Conservation (phyloP, 1,140 invertebrate species). For the Babylonia areolata region DNA sequence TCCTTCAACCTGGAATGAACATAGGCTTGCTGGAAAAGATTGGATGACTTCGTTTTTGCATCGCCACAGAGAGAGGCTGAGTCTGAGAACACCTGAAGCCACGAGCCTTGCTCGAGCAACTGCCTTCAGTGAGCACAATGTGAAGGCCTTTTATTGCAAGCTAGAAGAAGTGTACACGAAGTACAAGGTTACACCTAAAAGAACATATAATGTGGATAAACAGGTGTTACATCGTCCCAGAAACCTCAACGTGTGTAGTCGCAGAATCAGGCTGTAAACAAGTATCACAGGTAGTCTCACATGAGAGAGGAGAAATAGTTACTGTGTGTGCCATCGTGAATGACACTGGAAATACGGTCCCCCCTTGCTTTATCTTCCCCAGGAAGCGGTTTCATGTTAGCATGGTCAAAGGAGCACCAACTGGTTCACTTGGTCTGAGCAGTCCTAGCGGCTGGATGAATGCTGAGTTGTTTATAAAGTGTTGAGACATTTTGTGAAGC, state of each 20-base stretch:
- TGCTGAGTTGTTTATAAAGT: neutral
- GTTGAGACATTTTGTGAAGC: neutral
- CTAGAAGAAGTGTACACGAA: neutral
- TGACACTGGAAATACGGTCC: neutral
- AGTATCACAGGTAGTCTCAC: neutral
- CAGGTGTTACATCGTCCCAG: neutral
- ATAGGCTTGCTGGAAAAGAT: neutral
- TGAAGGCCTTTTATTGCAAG: neutral
- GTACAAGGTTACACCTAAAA: neutral
- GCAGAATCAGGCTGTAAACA: neutral
- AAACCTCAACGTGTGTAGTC: neutral
- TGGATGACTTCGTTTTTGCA: neutral
- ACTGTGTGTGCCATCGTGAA: neutral
- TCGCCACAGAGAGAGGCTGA: neutral
- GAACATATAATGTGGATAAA: conserved; percentile 2
- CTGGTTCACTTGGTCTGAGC: too few relatives aligned
- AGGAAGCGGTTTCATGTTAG: neutral
- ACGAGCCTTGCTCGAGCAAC: neutral
- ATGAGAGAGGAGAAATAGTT: neutral
- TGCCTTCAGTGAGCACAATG: neutral
- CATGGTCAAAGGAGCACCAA: neutral
- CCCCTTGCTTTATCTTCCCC: neutral
- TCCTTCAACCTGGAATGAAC: neutral
- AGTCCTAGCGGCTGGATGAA: neutral
- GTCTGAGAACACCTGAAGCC: neutral